These are phyloP conservation scores for Philhelius pedissequus DNA, from an alignment of 2,888 invertebrate genomes.

Conservation along the genomic window DNA sequence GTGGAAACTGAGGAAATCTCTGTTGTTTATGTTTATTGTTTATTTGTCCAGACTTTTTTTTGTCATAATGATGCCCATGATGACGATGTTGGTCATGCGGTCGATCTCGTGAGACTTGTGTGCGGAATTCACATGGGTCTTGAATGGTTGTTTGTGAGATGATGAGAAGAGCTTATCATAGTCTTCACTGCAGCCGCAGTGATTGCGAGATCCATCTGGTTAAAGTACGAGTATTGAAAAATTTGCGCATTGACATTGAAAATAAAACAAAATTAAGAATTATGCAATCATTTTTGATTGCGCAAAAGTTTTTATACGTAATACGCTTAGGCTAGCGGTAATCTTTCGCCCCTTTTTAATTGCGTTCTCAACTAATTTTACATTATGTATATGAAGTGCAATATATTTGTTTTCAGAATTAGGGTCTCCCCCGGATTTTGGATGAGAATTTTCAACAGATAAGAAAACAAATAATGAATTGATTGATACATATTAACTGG, in stretches of 20 bases:
- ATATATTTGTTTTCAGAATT: background rate
- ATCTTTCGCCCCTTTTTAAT: slow-evolving; percentile 3
- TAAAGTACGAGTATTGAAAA: background rate
- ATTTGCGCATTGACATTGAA: slow-evolving; percentile 67
- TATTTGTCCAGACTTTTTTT: slow-evolving; percentile 20
- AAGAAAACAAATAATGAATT: background rate
- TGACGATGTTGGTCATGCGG: slow-evolving; percentile 27
- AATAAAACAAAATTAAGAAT: slow-evolving; percentile 20
- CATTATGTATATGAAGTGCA: background rate
- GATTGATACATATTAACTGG: background rate
- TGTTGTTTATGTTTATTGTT: slow-evolving; percentile 33
- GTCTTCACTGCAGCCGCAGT: background rate
- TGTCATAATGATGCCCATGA: background rate
- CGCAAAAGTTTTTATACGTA: slow-evolving; percentile 26
- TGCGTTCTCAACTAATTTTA: background rate
- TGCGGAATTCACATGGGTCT: slow-evolving; percentile 11
- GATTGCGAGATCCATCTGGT: slow-evolving; percentile 39
- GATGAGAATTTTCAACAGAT: background rate
- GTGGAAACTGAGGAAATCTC: slow-evolving; percentile 41
- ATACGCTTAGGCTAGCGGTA: background rate
- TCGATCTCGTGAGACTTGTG: slow-evolving; percentile 40
- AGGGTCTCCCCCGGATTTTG: slow-evolving; percentile 13
- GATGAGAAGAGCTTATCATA: slow-evolving; percentile 4
- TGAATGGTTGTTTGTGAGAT: background rate
- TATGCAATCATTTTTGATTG: slow-evolving; percentile 52